phyloP scores from a whole-genome alignment of 23 tunicate species.

The Oikopleura dioica region DNA sequence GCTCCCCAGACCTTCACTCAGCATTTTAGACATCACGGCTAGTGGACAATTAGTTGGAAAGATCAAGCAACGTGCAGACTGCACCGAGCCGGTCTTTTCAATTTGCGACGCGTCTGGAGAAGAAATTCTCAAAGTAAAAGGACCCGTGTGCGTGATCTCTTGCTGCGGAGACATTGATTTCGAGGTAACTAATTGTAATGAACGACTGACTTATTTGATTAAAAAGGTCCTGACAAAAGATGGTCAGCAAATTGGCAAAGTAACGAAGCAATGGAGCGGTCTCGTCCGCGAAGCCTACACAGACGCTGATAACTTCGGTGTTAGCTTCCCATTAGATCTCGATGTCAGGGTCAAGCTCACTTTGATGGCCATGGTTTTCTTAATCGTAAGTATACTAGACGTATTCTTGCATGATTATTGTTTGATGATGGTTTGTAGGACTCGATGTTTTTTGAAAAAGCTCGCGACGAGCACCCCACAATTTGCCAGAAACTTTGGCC shows the following conservation, averaged over 20 bases:
- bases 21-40: conserved; percentile 1
- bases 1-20: no score
- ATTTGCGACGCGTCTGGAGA: background rate
- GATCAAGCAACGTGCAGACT: background rate
- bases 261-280: conserved; percentile 95
- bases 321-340: conserved; percentile 90
- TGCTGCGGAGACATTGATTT: conserved; percentile 5
- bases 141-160: conserved; percentile 1
- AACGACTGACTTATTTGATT: background rate
- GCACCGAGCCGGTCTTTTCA: background rate
- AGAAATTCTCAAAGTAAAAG: background rate
- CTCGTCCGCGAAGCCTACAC: conserved; percentile 57
- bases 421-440: no score
- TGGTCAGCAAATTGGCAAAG: conserved; percentile 45
- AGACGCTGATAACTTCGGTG: conserved; percentile 95
- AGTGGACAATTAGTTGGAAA: background rate
- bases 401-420: no score
- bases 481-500: no score
- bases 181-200: background rate
- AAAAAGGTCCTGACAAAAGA: conserved; percentile 52
- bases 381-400: conserved; percentile 41
- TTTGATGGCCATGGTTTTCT: conserved; percentile 56
- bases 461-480: no score
- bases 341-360: conserved; percentile 67
- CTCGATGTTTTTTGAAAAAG: no score